Evolutionary conservation across 1,140 invertebrate species (phyloP), one percentile per base, ranked within the genome.

Genomic region (Dreissena rostriformis): DNA sequence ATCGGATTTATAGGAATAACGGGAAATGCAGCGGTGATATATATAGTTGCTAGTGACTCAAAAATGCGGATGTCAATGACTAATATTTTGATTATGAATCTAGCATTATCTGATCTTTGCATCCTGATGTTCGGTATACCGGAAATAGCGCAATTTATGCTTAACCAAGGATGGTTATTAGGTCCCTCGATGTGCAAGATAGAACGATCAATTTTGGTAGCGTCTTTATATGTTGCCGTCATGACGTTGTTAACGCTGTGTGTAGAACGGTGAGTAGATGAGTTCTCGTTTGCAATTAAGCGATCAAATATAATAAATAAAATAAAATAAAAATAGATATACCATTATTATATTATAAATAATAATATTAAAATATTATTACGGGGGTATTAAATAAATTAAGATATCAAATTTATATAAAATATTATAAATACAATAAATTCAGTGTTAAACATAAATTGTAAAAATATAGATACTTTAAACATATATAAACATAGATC

Each of bases 51-150:
- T 1, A 84, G 82, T 5, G 91, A 93, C 82, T 70, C 75, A n/a
- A 86, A 90, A n/a, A 93, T 93, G 93, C 67, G 93, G n/a, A 87
- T 80, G 12, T 92, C 92, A 0, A 88, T 91, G 52, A 93, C 92
- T 19, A 94, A 94, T 78, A 77, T 93, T 51, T 87, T 93, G 26
- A 93, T 94, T 52, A 88, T 92, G 78, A 94, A 94, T 77, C 84
- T 94, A 76, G 92, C 93, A 14, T 22, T 93, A n/a, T 92, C 92
- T 26, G 93, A 94, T 81, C 88, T 92, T 0, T 72, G 92, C 22
- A 91, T 93, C 49, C 90, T 93, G 91, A 26, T 93, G 12, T 89
- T 91, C 24, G 93, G 92, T 24, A 84, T 93, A 24, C 91, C 92
- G 2, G 93, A 94, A 75, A 92, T 93, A 63, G 89, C 92, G 4